Conservation (phyloP, 2,113 vertebrate genomes). For the Pithys albifrons region DNA sequence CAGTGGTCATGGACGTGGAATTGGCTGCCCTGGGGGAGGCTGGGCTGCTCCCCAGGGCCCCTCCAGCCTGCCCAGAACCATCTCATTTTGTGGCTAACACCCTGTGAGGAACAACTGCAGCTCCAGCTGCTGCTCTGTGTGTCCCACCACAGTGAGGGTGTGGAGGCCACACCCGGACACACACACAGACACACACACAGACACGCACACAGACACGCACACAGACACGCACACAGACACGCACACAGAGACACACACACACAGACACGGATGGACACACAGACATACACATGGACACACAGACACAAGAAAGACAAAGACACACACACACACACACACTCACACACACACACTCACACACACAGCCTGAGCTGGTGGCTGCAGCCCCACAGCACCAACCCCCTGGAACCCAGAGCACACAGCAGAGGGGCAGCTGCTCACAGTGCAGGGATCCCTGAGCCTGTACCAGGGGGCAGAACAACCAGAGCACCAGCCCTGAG, state of each 20-base stretch:
- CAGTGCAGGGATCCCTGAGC: not conserved
- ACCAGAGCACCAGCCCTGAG: not conserved
- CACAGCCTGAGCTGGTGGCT: not conserved
- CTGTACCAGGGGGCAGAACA: not conserved
- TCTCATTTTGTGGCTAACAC: not conserved
- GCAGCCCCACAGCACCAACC: not conserved
- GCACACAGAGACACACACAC: too few relatives aligned
- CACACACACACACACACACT: fast-evolving
- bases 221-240: too few relatives aligned
- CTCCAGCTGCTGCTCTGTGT: not conserved
- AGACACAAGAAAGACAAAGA: not conserved
- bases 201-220: too few relatives aligned
- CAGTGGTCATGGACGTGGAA: not conserved
- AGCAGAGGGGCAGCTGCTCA: not conserved
- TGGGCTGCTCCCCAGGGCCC: not conserved
- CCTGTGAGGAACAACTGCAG: not conserved
- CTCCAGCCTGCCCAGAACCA: not conserved
- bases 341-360: fast-evolving
- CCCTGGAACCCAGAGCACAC: not conserved
- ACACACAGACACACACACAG: fast-evolving
- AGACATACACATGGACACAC: not conserved
- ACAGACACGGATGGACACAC: too few relatives aligned
- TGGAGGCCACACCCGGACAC: not conserved
- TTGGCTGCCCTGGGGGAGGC: not conserved
- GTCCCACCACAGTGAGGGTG: not conserved